Conservation (phyloP, 2,888 invertebrate genomes). For the Eristalis tenax region DNA sequence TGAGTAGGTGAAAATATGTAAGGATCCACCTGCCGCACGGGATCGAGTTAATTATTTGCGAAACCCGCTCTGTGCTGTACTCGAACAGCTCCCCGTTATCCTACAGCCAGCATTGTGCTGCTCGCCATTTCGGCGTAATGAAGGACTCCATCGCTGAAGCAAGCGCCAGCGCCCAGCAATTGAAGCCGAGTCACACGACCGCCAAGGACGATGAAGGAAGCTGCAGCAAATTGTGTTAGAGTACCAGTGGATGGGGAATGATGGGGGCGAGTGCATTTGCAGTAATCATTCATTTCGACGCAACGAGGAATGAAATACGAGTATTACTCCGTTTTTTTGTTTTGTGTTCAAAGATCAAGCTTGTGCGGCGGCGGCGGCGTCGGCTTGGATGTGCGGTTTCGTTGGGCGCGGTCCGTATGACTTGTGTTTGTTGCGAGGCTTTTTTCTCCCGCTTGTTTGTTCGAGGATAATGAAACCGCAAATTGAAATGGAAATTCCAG, state of each 20-base stretch:
- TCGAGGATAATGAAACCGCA: not conserved
- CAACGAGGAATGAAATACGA: not conserved
- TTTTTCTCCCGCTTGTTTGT: not conserved
- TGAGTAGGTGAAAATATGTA: conserved; percentile 2
- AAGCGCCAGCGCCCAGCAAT: not conserved
- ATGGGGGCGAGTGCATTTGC: not conserved
- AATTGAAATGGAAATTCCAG: conserved; percentile 12
- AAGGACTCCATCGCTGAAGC: not conserved
- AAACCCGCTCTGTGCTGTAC: conserved; percentile 41
- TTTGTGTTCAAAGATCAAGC: not conserved
- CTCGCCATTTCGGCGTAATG: not conserved
- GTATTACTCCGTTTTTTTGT: not conserved
- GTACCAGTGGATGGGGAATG: not conserved
- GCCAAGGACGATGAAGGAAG: not conserved
- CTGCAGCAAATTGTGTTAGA: not conserved
- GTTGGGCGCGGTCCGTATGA: not conserved
- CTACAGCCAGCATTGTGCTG: conserved; percentile 11
- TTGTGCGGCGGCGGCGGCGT: too few species aligned
- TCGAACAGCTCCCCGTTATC: not conserved
- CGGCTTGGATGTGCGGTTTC: not conserved
- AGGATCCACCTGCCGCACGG: conserved; percentile 48
- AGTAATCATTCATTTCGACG: not conserved
- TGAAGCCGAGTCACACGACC: not conserved
- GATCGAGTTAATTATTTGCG: conserved; percentile 66
- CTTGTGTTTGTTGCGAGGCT: not conserved